A percentile compares a stretch with the other conserved stretches of the same genome.
These are phyloP conservation scores for Drosophila mayri DNA, from an alignment of 1,140 invertebrate species.

Conservation along the genomic window DNA sequence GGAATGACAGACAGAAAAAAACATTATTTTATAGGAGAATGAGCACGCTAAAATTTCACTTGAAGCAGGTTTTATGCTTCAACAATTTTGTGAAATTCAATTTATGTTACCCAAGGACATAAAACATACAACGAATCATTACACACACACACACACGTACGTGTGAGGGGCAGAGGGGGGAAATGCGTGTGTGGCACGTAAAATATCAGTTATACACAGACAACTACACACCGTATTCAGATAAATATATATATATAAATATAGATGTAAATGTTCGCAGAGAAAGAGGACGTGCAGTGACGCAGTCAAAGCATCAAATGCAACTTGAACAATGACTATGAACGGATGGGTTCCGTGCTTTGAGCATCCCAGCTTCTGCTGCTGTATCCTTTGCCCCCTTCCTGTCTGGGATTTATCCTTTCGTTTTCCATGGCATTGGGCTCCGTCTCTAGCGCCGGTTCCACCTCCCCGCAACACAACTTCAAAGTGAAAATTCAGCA, in stretches of 20 bases:
- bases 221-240: slow-evolving; percentile 34
- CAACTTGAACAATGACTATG: slow-evolving; percentile 58
- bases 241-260: slow-evolving; percentile 12
- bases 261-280: slow-evolving; percentile 26
- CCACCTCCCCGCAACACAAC: slow-evolving; percentile 46
- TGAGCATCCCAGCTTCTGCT: not conserved
- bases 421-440: slow-evolving; percentile 74
- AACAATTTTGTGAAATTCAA: slow-evolving; percentile 84
- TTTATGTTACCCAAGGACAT: slow-evolving; percentile 83
- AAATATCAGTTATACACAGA: slow-evolving; percentile 76
- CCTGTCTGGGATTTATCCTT: slow-evolving; percentile 73
- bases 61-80: slow-evolving; percentile 82
- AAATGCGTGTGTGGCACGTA: slow-evolving; percentile 63
- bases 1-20: slow-evolving; percentile 79
- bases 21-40: slow-evolving; percentile 82
- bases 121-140: slow-evolving; percentile 82
- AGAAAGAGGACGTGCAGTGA: slow-evolving; percentile 68
- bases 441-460: not conserved
- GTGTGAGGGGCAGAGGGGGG: not conserved
- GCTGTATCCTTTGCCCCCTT: slow-evolving; percentile 21
- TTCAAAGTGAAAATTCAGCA: slow-evolving; percentile 77
- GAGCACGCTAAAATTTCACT: slow-evolving; percentile 81
- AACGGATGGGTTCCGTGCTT: slow-evolving; percentile 24
- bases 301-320: slow-evolving; percentile 80
- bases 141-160: slow-evolving; percentile 54